A percentile compares a stretch with the other conserved stretches of the same genome.
Evolutionary conservation across 2,113 vertebrate species (phyloP).

Genomic region (Leiothrix lutea): DNA sequence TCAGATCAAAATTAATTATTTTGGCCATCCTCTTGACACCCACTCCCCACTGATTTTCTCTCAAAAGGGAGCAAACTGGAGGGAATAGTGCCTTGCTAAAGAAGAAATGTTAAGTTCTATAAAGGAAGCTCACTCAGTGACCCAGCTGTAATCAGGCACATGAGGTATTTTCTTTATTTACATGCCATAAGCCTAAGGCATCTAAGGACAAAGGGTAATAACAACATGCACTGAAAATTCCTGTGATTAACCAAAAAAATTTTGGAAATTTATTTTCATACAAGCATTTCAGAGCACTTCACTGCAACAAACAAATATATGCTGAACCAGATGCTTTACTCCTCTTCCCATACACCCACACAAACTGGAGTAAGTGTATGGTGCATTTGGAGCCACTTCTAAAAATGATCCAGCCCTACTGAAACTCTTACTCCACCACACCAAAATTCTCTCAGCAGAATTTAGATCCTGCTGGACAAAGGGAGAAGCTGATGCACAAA

Average conservation of each 20-base stretch:
- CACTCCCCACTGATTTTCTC: background rate
- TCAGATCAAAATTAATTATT: background rate
- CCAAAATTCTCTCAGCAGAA: background rate
- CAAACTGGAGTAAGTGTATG: background rate
- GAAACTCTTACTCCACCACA: background rate
- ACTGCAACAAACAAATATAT: background rate
- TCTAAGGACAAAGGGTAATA: background rate
- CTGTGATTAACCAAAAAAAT: conserved; percentile 36
- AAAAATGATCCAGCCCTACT: background rate
- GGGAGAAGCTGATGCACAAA: background rate
- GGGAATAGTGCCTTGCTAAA: background rate
- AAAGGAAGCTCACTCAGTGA: background rate
- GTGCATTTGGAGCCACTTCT: background rate
- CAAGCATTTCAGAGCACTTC: conserved; percentile 10
- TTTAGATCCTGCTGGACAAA: background rate
- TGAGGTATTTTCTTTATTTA: background rate
- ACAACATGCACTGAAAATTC: background rate
- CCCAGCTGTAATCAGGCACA: background rate
- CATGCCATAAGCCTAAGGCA: background rate
- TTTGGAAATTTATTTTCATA: conserved; percentile 44
- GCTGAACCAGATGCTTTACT: background rate
- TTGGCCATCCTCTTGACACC: background rate
- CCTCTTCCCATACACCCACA: background rate
- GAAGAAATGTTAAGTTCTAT: background rate
- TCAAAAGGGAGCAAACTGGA: background rate